phyloP scores from a whole-genome alignment of 2,888 invertebrate species.

The Drosophila kambysellisi region DNA sequence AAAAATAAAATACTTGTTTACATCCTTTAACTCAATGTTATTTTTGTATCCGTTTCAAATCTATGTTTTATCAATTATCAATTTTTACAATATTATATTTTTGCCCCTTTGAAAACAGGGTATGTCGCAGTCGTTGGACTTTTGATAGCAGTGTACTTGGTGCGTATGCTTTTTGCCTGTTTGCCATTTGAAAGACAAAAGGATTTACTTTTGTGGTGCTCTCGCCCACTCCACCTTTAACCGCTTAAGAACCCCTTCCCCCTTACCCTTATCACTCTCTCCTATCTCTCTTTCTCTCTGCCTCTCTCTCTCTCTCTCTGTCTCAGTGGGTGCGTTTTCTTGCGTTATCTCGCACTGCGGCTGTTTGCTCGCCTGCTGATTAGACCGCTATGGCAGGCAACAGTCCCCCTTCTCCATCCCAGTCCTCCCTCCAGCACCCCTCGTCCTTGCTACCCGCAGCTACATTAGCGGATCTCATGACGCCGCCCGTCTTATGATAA shows the following conservation, averaged over 20 bases:
- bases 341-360: slow-evolving; percentile 64
- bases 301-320: slow-evolving; percentile 18
- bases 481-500: slow-evolving; percentile 67
- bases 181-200: slow-evolving; percentile 73
- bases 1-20: neutral
- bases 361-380: slow-evolving; percentile 77
- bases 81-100: neutral
- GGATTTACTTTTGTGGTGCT: slow-evolving; percentile 70
- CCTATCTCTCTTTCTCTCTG: slow-evolving; percentile 22
- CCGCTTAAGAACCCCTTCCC: neutral
- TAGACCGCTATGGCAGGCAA: slow-evolving; percentile 62
- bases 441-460: slow-evolving; percentile 54
- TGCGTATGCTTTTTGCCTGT: slow-evolving; percentile 9
- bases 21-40: too few relatives aligned
- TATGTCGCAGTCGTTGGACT: neutral
- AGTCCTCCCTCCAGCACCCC: neutral
- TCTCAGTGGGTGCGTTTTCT: slow-evolving; percentile 11
- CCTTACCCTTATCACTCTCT: neutral
- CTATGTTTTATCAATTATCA: neutral
- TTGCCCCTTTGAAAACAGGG: neutral
- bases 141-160: neutral
- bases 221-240: slow-evolving; percentile 3
- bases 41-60: neutral
- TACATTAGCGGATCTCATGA: slow-evolving; percentile 68
- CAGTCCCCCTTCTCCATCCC: neutral